Evolutionary conservation across 2,888 invertebrate genomes (phyloP).

Genomic region (Lithosia quadra): DNA sequence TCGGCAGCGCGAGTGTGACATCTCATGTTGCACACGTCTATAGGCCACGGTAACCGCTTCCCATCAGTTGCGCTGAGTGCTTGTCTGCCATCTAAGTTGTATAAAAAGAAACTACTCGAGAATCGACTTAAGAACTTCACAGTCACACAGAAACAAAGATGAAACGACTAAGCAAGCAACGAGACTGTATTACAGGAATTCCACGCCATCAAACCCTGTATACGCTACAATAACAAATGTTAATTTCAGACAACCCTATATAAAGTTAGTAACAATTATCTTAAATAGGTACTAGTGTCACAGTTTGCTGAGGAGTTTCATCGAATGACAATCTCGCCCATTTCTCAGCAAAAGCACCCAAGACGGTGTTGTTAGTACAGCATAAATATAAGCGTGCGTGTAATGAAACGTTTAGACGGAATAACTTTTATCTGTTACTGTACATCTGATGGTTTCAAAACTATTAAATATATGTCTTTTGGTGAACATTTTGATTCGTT

Average conservation of each 20-base stretch:
- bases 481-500: no score
- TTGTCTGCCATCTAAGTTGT: no score
- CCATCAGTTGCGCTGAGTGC: no score
- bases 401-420: not conserved
- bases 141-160: not conserved
- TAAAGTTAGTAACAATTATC: not conserved
- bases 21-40: no score
- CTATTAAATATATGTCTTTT: no score
- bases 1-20: no score
- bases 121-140: not conserved
- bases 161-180: not conserved
- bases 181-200: not conserved
- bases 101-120: no score
- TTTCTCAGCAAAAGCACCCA: not conserved
- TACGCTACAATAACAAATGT: not conserved
- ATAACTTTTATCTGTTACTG: not conserved
- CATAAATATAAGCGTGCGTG: not conserved
- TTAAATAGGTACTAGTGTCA: not conserved
- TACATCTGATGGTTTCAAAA: no score
- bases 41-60: no score
- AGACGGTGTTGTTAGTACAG: not conserved
- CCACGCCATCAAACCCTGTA: not conserved
- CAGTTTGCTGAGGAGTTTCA: not conserved
- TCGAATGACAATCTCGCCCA: not conserved
- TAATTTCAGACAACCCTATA: not conserved